A percentile compares a stretch with the other conserved stretches of the same genome.
These are phyloP conservation scores for Lordiphosa collinella DNA, from an alignment of 1,140 invertebrate genomes.

Conservation along the genomic window DNA sequence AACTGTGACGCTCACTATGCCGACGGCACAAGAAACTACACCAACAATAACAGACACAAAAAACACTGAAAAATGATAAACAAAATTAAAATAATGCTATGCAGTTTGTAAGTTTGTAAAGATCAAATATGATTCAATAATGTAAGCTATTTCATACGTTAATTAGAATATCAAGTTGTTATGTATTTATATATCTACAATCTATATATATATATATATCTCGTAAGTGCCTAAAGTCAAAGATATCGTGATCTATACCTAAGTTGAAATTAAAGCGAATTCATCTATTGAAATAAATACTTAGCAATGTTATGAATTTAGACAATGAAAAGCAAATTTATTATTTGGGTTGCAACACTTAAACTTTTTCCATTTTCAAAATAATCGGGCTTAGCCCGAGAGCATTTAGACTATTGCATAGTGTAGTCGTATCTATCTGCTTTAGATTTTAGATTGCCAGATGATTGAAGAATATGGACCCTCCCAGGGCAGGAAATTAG, in stretches of 20 bases:
- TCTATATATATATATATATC: slow-evolving; percentile 27
- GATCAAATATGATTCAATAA: slow-evolving; percentile 33
- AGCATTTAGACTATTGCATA: too few relatives aligned
- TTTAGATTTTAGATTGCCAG: too few relatives aligned
- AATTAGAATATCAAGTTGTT: slow-evolving; percentile 63
- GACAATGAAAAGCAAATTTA: neutral
- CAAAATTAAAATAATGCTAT: slow-evolving; percentile 25
- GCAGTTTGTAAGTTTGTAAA: slow-evolving; percentile 45
- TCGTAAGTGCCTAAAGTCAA: slow-evolving; percentile 68
- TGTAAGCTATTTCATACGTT: slow-evolving; percentile 51
- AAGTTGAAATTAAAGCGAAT: slow-evolving; percentile 54
- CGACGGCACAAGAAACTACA: slow-evolving; percentile 28
- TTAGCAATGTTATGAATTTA: neutral
- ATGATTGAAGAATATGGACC: too few relatives aligned
- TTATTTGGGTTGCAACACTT: too few relatives aligned
- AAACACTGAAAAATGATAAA: slow-evolving; percentile 25
- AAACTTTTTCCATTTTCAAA: too few relatives aligned
- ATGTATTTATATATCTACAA: slow-evolving; percentile 49
- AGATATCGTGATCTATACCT: slow-evolving; percentile 72
- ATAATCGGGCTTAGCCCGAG: too few relatives aligned
- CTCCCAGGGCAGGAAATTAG: too few relatives aligned
- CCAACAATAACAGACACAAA: slow-evolving; percentile 41
- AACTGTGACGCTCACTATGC: slow-evolving; percentile 35
- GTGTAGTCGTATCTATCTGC: too few relatives aligned
- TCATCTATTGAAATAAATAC: slow-evolving; percentile 16